Evolutionary conservation across 2,113 vertebrate genomes (phyloP).

Genomic region (Urocynchramus pylzowi): DNA sequence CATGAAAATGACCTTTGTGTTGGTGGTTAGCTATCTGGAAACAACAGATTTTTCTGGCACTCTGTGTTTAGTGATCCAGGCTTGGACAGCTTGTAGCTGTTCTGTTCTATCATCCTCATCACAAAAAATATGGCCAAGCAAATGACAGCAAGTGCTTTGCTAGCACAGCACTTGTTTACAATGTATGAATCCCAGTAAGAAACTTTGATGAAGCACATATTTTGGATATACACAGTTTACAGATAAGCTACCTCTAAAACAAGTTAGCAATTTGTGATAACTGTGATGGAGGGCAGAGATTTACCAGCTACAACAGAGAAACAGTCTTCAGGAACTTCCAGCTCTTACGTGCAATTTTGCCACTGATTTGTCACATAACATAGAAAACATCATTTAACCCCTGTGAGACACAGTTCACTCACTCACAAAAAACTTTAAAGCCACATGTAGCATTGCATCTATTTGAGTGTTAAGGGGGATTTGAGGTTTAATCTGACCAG

Average conservation of each 20-base stretch:
- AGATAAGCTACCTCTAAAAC: neutral
- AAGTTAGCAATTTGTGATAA: neutral
- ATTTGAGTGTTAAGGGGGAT: neutral
- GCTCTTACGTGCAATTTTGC: neutral
- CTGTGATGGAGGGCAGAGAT: neutral
- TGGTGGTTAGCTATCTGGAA: conserved; percentile 72
- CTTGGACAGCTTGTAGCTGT: neutral
- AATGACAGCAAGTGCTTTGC: neutral
- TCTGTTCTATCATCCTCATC: neutral
- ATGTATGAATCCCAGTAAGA: neutral
- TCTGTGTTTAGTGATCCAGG: conserved; percentile 25
- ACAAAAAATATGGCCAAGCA: neutral
- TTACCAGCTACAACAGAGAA: neutral
- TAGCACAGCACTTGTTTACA: neutral
- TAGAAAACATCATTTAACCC: neutral
- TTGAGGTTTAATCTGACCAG: neutral
- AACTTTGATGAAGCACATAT: neutral
- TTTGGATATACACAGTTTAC: neutral
- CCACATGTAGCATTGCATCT: neutral
- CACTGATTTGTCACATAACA: neutral
- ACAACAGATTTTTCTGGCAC: conserved; percentile 75
- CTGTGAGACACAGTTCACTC: neutral
- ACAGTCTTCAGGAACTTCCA: neutral
- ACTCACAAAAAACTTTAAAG: conserved; percentile 3
- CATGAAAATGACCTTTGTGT: neutral